Evolutionary conservation across 2,797 vertebrate species (phyloP).

Genomic region (Coluber constrictor): DNA sequence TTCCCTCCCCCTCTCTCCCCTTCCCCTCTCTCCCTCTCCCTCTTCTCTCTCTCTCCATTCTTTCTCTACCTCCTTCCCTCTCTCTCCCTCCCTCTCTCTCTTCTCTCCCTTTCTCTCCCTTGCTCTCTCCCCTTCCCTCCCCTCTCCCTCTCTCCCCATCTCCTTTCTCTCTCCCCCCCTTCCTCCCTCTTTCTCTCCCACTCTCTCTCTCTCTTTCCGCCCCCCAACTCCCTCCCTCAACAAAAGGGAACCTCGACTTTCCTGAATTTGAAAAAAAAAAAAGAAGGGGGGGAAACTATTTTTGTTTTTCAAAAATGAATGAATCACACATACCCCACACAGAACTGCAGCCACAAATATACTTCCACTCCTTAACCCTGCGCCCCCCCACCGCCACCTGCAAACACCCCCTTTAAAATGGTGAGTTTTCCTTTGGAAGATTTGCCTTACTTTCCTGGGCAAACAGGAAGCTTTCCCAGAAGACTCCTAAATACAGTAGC

Average conservation of each 20-base stretch:
- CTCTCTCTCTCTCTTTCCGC: too few species aligned
- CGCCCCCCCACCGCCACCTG: fast-evolving
- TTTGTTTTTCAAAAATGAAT: neutral
- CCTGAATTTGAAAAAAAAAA: neutral
- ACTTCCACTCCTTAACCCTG: too few species aligned
- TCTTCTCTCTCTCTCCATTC: too few species aligned
- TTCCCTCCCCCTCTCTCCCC: too few species aligned
- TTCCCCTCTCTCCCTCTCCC: fast-evolving
- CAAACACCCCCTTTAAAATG: neutral
- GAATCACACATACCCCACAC: neutral
- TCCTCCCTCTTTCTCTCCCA: too few species aligned
- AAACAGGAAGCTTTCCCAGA: neutral
- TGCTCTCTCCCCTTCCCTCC: too few species aligned
- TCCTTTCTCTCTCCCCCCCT: neutral
- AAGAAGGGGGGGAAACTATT: neutral
- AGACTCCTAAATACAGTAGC: neutral
- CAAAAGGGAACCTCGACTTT: neutral
- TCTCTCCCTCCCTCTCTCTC: neutral
- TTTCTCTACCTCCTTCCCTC: neutral
- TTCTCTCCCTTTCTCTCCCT: too few species aligned
- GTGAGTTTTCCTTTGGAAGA: neutral
- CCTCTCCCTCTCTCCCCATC: too few species aligned
- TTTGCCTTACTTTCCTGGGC: neutral
- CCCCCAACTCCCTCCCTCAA: neutral
- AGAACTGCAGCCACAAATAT: neutral